These are phyloP conservation scores for Masticophis lateralis DNA, from an alignment of 2,797 vertebrate species.

Conservation along the genomic window DNA sequence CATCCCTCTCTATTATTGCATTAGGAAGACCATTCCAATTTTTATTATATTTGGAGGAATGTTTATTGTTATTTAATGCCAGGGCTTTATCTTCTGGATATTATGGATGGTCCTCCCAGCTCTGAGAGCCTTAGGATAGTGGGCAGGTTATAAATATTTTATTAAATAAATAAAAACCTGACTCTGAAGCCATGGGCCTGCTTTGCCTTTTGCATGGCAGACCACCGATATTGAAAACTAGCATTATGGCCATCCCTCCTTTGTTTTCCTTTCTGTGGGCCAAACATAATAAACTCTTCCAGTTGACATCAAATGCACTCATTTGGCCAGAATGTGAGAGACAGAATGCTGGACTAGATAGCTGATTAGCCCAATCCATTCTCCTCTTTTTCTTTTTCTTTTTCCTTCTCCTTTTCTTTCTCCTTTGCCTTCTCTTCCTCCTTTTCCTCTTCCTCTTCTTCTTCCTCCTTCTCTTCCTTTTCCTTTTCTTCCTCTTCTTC, in stretches of 20 bases:
- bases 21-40: not conserved
- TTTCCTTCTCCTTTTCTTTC: too few species aligned
- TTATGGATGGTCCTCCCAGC: not conserved
- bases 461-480: accelerated
- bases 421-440: too few species aligned
- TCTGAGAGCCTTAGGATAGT: not conserved
- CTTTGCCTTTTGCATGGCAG: not conserved
- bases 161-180: not conserved
- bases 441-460: too few species aligned
- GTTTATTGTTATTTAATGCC: not conserved
- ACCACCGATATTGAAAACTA: not conserved
- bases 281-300: not conserved
- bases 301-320: not conserved
- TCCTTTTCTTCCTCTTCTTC: too few species aligned
- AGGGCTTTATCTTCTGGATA: not conserved
- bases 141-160: not conserved
- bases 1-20: not conserved
- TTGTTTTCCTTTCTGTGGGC: not conserved
- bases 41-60: not conserved
- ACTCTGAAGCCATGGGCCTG: not conserved
- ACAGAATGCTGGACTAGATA: not conserved
- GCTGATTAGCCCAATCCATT: not conserved
- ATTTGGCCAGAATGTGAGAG: not conserved
- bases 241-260: not conserved
- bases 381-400: not conserved